Conservation (phyloP, 2,113 vertebrate species). For the Parotia lawesii region DNA sequence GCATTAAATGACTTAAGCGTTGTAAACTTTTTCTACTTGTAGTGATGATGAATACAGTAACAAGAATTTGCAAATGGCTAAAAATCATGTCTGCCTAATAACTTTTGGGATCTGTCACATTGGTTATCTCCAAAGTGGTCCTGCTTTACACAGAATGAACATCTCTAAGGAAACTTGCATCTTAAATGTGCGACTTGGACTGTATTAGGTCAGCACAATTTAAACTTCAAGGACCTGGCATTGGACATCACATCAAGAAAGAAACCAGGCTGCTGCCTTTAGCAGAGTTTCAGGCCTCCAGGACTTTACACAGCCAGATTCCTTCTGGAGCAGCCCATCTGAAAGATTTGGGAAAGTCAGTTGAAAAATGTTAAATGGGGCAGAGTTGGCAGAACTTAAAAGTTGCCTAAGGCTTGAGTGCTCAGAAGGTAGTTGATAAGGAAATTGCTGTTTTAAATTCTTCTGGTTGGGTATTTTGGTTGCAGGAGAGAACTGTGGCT, state of each 20-base stretch:
- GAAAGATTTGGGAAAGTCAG: conserved; percentile 42
- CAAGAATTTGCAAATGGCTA: conserved; percentile 23
- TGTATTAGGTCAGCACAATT: conserved; percentile 48
- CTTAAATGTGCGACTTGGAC: conserved; percentile 46
- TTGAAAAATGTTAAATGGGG: conserved; percentile 35
- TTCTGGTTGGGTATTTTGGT: conserved; percentile 1
- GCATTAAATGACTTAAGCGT: background rate
- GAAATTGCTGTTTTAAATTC: background rate
- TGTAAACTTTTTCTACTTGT: background rate
- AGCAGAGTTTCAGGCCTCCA: conserved; percentile 59
- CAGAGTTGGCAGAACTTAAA: conserved; percentile 23
- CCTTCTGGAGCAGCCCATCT: conserved; percentile 52
- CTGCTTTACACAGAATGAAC: conserved; percentile 46
- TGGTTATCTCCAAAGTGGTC: conserved; percentile 47
- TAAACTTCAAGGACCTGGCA: conserved; percentile 52
- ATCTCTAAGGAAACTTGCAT: conserved; percentile 43
- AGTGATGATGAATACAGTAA: conserved; percentile 11
- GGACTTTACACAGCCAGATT: conserved; percentile 50
- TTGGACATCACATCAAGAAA: conserved; percentile 56
- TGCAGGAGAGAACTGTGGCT: conserved; percentile 28
- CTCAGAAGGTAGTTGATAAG: conserved; percentile 31
- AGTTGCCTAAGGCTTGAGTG: conserved; percentile 28
- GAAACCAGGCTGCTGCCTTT: conserved; percentile 30
- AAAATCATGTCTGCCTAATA: conserved; percentile 44
- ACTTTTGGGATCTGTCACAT: conserved; percentile 31